Evolutionary conservation across 1,140 invertebrate species (phyloP).

Genomic region (Listronotus oregonensis): DNA sequence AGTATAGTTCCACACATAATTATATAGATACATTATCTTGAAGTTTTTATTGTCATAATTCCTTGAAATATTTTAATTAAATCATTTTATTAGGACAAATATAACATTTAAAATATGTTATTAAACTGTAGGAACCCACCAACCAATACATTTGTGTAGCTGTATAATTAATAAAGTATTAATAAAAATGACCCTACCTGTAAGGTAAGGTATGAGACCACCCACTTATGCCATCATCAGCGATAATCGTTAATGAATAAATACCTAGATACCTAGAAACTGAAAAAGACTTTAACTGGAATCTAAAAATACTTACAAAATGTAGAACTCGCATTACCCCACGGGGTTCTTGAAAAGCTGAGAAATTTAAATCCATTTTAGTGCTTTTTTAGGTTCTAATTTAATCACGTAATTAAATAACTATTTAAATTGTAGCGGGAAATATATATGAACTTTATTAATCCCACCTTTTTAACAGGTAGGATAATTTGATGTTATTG

Average conservation of each 20-base stretch:
- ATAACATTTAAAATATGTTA: neutral
- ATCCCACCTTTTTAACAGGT: neutral
- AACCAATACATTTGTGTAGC: too few relatives aligned
- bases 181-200: slow-evolving; percentile 22
- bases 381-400: neutral
- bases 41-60: too few relatives aligned
- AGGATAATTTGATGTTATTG: neutral
- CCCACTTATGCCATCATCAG: slow-evolving; percentile 26
- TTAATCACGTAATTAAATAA: neutral
- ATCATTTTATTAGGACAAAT: neutral
- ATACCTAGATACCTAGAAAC: too few relatives aligned
- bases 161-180: slow-evolving; percentile 1
- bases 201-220: slow-evolving; percentile 11
- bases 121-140: too few relatives aligned
- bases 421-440: slow-evolving; percentile 20
- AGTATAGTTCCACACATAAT: too few relatives aligned
- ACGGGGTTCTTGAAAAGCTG: slow-evolving; percentile 63
- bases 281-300: slow-evolving; percentile 9
- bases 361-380: slow-evolving; percentile 58
- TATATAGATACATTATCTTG: too few relatives aligned
- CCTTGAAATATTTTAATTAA: neutral
- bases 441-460: slow-evolving; percentile 8
- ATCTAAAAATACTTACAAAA: slow-evolving; percentile 54
- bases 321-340: slow-evolving; percentile 66
- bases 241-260: neutral